Base-by-base conservation (phyloP, 1,140 invertebrate genomes). In the Bactericera cockerelli region DNA sequence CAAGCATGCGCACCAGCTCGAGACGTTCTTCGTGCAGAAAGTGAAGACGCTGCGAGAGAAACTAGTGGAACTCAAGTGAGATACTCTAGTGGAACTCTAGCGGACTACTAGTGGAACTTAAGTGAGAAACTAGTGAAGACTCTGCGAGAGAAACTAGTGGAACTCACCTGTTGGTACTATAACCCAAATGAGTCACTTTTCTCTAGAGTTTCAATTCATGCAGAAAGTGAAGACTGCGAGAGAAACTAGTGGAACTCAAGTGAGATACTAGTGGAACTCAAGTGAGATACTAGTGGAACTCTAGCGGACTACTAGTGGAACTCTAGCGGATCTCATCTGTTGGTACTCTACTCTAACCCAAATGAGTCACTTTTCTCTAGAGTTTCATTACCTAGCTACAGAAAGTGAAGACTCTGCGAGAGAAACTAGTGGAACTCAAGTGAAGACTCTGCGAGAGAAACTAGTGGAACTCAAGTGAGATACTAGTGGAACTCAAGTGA, bases 281-380 rank as follows among this genome's bases (percentile, higher is more conserved):
- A n/a, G n/a, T n/a, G n/a, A n/a, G n/a, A n/a, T n/a, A n/a, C n/a
- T n/a, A n/a, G n/a, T n/a, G n/a, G n/a, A n/a, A n/a, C n/a, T n/a
- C n/a, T n/a, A n/a, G n/a, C n/a, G n/a, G n/a, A n/a, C n/a, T n/a
- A n/a, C n/a, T n/a, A n/a, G n/a, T n/a, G n/a, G n/a, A n/a, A n/a
- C n/a, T n/a, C n/a, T n/a, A n/a, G n/a, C n/a, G n/a, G n/a, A n/a
- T n/a, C n/a, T n/a, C n/a, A n/a, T n/a, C n/a, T n/a, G n/a, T n/a
- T n/a, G n/a, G n/a, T n/a, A n/a, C 83, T 93, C 58, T 93, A 93
- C 66, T 98, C 94, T 72, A 98, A 98, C 76, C 87, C 92, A 28
- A 87, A 88, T 68, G 91, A 94, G 70, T 93, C 92, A 16, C 87
- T 89, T 53, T 95, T 97, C 71, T 95, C 87, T 72, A 89, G 92